Conservation (phyloP, 1,140 invertebrate species). For the Epicauta chinensis region DNA sequence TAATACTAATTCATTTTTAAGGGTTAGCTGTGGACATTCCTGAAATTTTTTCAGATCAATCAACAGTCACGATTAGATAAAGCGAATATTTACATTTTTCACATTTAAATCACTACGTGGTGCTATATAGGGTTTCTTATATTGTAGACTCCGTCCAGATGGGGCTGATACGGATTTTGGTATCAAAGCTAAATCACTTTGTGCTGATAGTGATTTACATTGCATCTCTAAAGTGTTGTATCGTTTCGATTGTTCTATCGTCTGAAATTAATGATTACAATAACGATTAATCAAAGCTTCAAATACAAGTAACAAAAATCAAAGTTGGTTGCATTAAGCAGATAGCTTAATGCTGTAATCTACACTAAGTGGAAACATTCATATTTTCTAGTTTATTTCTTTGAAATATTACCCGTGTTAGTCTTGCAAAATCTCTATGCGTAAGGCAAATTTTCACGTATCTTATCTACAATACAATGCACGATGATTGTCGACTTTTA, state of each 20-base stretch:
- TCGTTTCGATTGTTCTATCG: slow-evolving; percentile 64
- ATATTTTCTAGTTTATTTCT: too few species aligned
- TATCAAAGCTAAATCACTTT: slow-evolving; percentile 65
- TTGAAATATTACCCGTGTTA: too few species aligned
- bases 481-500: too few species aligned
- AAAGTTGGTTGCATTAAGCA: too few species aligned
- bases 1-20: slow-evolving; percentile 78
- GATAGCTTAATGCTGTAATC: too few species aligned
- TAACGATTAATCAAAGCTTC: neutral
- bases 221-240: slow-evolving; percentile 68
- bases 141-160: slow-evolving; percentile 50
- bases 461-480: too few species aligned
- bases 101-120: slow-evolving; percentile 44
- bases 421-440: too few species aligned
- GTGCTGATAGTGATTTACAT: slow-evolving; percentile 61
- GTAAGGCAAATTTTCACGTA: too few species aligned
- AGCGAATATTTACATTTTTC: slow-evolving; percentile 22
- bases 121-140: slow-evolving; percentile 56
- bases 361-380: too few species aligned
- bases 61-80: too few species aligned
- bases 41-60: slow-evolving; percentile 27
- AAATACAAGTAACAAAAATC: too few species aligned
- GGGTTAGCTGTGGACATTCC: slow-evolving; percentile 57
- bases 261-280: slow-evolving; percentile 46
- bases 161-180: slow-evolving; percentile 58